These are phyloP conservation scores for Rotaria sp. DNA, from an alignment of 2,888 invertebrate genomes.

Conservation along the genomic window DNA sequence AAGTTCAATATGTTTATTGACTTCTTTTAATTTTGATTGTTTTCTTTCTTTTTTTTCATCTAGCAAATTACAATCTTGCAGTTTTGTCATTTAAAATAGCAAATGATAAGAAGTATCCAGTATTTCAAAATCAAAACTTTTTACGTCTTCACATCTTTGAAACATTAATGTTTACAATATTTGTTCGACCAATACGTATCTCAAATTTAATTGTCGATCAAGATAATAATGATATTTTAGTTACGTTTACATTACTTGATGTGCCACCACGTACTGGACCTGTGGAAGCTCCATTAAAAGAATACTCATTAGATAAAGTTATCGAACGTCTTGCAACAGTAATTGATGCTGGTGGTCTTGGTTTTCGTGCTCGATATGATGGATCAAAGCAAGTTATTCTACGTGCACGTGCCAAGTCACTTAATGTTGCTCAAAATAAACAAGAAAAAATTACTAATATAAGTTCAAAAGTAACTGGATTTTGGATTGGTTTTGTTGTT, in stretches of 20 bases:
- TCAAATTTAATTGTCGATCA: neutral
- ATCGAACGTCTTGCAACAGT: neutral
- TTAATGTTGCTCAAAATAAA: neutral
- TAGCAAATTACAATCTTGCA: neutral
- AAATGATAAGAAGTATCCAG: neutral
- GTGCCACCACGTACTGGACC: neutral
- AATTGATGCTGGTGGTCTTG: neutral
- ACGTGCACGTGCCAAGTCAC: neutral
- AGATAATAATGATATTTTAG: neutral
- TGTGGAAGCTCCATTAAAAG: neutral
- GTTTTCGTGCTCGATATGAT: conserved; percentile 4
- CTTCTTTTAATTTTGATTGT: too few species aligned
- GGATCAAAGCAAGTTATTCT: neutral
- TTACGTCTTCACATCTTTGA: neutral
- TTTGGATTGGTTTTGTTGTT: neutral
- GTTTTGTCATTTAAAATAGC: neutral
- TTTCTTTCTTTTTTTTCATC: neutral
- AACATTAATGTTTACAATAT: neutral
- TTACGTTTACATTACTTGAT: conserved; percentile 12
- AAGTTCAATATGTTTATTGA: neutral
- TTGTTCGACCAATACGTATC: neutral
- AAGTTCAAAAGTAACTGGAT: neutral
- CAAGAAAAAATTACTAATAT: neutral
- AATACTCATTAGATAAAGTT: neutral
- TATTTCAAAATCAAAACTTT: neutral